Conservation (phyloP, 2,113 vertebrate genomes). For the Muntiacus reevesi region DNA sequence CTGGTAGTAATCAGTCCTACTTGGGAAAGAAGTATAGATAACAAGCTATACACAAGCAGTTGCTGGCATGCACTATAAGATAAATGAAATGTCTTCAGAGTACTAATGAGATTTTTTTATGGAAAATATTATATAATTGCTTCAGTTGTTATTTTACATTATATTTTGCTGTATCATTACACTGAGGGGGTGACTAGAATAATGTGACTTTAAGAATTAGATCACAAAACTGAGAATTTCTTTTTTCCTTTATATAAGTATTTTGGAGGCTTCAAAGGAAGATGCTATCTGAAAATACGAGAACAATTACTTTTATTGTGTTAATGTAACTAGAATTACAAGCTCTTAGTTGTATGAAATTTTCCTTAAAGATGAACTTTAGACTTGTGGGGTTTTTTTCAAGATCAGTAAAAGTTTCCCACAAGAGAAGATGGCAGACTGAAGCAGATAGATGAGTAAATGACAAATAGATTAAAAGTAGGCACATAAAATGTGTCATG, state of each 20-base stretch:
- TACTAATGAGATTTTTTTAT: background rate
- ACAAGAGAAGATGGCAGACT: background rate
- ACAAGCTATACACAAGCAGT: background rate
- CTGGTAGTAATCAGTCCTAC: background rate
- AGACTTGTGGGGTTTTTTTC: background rate
- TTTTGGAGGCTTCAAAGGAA: background rate
- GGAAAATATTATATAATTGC: background rate
- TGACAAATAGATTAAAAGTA: slow-evolving; percentile 16
- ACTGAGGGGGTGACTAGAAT: background rate
- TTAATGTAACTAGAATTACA: background rate
- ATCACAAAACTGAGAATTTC: background rate
- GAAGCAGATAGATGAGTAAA: background rate
- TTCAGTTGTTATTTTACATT: background rate
- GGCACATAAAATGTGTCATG: background rate
- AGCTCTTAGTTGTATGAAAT: background rate
- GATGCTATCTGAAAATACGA: background rate
- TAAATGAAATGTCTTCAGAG: background rate
- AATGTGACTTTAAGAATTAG: background rate
- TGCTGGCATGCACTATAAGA: background rate
- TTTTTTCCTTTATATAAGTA: background rate
- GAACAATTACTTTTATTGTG: background rate
- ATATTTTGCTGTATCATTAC: background rate
- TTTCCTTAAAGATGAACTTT: background rate
- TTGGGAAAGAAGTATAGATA: background rate
- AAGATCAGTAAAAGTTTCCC: background rate